Evolutionary conservation across 2,797 vertebrate genomes (phyloP), one percentile per base, ranked within the genome.

Genomic region (Naso thynnoides): DNA sequence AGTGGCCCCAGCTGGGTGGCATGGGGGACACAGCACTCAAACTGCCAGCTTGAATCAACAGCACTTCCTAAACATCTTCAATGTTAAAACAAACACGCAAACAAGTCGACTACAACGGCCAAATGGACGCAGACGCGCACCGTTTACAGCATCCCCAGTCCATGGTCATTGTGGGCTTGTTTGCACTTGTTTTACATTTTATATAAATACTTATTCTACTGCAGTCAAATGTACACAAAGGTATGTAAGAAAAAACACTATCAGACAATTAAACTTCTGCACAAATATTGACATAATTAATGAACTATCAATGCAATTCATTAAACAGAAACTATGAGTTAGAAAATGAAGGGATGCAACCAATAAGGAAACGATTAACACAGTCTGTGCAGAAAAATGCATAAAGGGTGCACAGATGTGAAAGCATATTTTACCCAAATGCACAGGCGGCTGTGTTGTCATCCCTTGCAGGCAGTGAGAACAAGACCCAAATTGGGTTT

Each of bases 21-120:
- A 92, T 73, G 81, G 84, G 87, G 91, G 88, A 89, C 93, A 84
- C 89, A 81, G 76, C 83, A 90, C 88, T 93, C 92, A 93, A 94
- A 92, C 86, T 88, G 91, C 86, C 84, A 85, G 87, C 93, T 90
- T 94, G 87, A 88, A 90, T 94, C 91, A 94, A 93, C 84, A 94
- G 89, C 78, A 90, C 81, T 89, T 89, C 92, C 91, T 89, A 92
- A 94, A 92, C 88, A 91, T 89, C 89, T 91, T 86, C 74, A 85
- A 88, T 60, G 80, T 89, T 88, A 91, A 95, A 95, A 94, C 93
- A 94, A 94, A 94, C 92, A 93, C 11, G 52, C 84, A 91, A 93
- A 94, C 89, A 92, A 88, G 76, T 86, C 8, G 48, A 65, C 56
- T 50, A 67, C 74, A 54, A 68, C 74, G 38, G 73, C 78, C 80